phyloP scores from a whole-genome alignment of 1,140 invertebrate species.

The Sipha flava region DNA sequence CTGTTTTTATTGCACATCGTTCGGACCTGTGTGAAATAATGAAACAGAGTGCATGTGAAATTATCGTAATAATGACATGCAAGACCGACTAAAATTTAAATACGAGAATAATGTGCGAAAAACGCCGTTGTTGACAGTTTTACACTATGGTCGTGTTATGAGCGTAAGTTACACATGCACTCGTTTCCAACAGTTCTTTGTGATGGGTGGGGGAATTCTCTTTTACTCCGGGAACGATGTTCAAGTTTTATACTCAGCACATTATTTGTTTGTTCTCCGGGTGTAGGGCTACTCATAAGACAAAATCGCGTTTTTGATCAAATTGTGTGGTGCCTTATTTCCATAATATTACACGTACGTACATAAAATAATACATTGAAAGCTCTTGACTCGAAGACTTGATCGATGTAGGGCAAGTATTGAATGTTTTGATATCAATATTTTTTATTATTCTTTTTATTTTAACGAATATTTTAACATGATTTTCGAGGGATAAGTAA shows the following conservation, averaged over 20 bases:
- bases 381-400: neutral
- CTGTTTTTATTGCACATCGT: no score
- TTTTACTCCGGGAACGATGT: neutral
- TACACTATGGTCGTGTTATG: neutral
- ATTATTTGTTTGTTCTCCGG: constrained; percentile 4
- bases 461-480: no score
- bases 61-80: constrained; percentile 2
- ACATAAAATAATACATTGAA: no score
- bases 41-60: no score
- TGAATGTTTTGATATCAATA: neutral
- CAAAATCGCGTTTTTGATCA: neutral
- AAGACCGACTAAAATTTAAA: neutral
- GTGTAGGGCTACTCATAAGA: neutral
- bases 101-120: neutral
- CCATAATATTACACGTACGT: no score
- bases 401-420: neutral
- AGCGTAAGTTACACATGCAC: no score
- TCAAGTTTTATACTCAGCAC: constrained; percentile 7
- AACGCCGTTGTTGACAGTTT: neutral
- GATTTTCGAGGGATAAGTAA: no score
- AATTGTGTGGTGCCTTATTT: neutral
- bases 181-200: no score
- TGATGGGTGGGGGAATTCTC: neutral
- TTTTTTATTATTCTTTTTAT: neutral
- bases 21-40: no score